A percentile compares a stretch with the other conserved stretches of the same genome.
Conservation (phyloP, 2,797 vertebrate species). For the Lacerta agilis region DNA sequence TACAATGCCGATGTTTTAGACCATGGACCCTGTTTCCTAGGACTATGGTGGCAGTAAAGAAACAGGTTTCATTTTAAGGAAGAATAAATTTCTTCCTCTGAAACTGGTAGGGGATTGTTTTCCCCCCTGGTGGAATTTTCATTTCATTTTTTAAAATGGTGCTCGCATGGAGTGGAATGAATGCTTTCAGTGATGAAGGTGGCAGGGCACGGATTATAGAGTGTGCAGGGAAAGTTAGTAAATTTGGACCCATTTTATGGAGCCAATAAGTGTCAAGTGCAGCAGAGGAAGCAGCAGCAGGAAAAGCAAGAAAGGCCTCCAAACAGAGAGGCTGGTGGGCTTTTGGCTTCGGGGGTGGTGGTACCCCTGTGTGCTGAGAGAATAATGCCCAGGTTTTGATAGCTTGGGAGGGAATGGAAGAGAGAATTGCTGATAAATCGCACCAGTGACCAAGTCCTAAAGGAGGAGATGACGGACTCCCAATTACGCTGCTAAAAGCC, state of each 20-base stretch:
- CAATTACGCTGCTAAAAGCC: not conserved
- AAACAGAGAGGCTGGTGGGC: not conserved
- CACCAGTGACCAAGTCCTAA: not conserved
- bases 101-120: not conserved
- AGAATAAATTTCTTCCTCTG: not conserved
- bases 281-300: not conserved
- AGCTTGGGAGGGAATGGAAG: too few species aligned
- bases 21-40: not conserved
- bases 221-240: not conserved
- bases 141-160: not conserved
- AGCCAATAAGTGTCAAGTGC: not conserved
- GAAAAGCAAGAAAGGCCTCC: not conserved
- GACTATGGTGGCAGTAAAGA: too few species aligned
- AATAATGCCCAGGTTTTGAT: not conserved
- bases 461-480: not conserved
- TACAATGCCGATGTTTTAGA: not conserved
- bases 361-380: not conserved
- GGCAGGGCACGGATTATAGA: not conserved
- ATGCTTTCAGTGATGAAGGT: fast-evolving
- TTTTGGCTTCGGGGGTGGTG: not conserved
- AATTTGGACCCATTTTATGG: constrained; percentile 15
- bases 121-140: not conserved
- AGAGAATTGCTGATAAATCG: not conserved
- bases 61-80: not conserved
- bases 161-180: fast-evolving